phyloP scores from a whole-genome alignment of 2,797 vertebrate genomes.

The Anguilla anguilla region DNA sequence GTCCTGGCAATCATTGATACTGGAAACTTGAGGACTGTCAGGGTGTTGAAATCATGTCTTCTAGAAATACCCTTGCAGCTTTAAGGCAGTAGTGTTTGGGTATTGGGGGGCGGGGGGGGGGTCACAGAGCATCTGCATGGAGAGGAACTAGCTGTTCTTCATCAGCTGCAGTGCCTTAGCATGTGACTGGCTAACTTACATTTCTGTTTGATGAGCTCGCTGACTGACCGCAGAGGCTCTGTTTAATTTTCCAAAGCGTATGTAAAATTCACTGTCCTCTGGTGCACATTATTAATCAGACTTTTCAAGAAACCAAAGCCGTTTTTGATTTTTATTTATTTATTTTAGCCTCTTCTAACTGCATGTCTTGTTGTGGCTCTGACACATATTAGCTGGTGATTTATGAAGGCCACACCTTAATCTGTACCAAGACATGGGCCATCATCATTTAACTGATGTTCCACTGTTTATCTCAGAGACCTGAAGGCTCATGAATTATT shows the following conservation, averaged over 20 bases:
- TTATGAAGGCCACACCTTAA: not conserved
- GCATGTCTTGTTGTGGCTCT: not conserved
- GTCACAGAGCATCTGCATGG: too few species aligned
- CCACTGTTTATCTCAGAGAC: not conserved
- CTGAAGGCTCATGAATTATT: not conserved
- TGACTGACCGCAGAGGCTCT: not conserved
- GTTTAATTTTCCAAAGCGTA: not conserved
- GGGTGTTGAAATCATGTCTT: too few species aligned
- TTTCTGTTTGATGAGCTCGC: not conserved
- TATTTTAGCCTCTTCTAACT: not conserved
- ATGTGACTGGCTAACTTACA: not conserved
- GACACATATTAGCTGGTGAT: conserved; percentile 26
- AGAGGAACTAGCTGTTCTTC: too few species aligned
- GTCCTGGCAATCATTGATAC: too few species aligned
- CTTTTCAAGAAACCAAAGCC: not conserved
- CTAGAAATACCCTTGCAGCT: too few species aligned
- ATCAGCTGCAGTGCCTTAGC: too few species aligned
- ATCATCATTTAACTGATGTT: not conserved
- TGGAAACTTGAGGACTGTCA: too few species aligned
- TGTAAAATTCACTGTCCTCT: not conserved
- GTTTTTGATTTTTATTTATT: not conserved
- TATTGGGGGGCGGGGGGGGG: too few species aligned
- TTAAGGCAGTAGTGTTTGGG: too few species aligned
- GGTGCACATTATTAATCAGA: not conserved
- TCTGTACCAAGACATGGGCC: not conserved